Percentiles rank a stretch among this genome's conserved stretches.
Evolutionary conservation across 2,888 invertebrate species (phyloP).

Genomic region (Idaea aversata): DNA sequence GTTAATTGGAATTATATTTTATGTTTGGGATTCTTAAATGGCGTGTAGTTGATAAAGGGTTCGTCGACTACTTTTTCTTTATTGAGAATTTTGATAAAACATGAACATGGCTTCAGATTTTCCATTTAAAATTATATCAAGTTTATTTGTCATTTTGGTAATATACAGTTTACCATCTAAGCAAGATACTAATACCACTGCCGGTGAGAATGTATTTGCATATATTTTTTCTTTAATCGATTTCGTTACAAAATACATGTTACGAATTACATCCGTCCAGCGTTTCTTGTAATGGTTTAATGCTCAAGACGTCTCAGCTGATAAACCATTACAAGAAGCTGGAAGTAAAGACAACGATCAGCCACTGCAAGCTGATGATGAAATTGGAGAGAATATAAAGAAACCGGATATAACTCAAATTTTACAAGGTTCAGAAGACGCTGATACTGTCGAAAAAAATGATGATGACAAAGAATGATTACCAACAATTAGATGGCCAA

Average conservation of each 20-base stretch:
- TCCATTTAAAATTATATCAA: not conserved
- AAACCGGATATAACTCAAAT: constrained; percentile 3
- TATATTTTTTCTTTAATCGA: too few species aligned
- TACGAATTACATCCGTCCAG: too few species aligned
- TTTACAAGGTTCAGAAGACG: not conserved
- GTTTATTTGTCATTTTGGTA: not conserved
- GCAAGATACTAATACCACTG: not conserved
- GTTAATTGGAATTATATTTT: not conserved
- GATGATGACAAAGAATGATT: not conserved
- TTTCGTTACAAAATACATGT: too few species aligned
- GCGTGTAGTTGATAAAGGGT: not conserved
- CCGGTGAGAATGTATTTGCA: not conserved
- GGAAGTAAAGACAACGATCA: not conserved
- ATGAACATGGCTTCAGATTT: not conserved
- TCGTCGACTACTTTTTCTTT: not conserved
- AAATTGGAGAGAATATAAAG: constrained; percentile 9
- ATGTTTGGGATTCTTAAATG: not conserved
- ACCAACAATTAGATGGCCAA: not conserved
- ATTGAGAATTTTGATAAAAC: not conserved
- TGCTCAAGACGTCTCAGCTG: too few species aligned
- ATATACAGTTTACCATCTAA: not conserved
- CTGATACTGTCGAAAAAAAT: not conserved
- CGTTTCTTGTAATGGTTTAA: too few species aligned
- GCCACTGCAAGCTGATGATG: not conserved
- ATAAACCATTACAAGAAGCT: too few species aligned